These are phyloP conservation scores for Micrasema minimum DNA, from an alignment of 1,140 invertebrate genomes.

Conservation along the genomic window DNA sequence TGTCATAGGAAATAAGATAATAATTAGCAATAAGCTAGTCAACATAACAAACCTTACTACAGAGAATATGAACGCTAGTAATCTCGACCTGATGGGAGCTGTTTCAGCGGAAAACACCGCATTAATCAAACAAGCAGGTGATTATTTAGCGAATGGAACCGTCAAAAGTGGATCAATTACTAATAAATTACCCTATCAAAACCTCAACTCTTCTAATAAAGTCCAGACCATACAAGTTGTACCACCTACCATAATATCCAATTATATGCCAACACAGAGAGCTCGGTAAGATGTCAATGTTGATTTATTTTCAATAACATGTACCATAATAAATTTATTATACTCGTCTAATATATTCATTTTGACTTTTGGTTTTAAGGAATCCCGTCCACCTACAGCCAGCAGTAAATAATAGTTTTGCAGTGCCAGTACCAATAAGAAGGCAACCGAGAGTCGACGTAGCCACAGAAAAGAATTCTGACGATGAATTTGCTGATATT, in stretches of 20 bases:
- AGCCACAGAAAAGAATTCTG: slow-evolving; percentile 46
- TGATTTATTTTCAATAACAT: too few relatives aligned
- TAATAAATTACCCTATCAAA: slow-evolving; percentile 34
- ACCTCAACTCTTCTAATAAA: slow-evolving; percentile 33
- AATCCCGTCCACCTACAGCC: slow-evolving; percentile 11
- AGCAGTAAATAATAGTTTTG: slow-evolving; percentile 25
- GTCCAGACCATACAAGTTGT: slow-evolving; percentile 51
- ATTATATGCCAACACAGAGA: slow-evolving; percentile 42
- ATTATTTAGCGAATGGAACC: slow-evolving; percentile 35
- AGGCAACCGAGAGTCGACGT: slow-evolving; percentile 3
- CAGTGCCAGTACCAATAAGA: slow-evolving; percentile 9
- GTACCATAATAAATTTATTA: too few relatives aligned
- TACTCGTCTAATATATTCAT: too few relatives aligned
- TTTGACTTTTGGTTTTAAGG: slow-evolving; percentile 2
- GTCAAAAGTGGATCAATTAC: slow-evolving; percentile 32
- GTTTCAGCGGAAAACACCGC: neutral
- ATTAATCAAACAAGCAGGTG: slow-evolving; percentile 3
- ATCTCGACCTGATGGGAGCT: neutral
- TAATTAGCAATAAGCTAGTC: slow-evolving; percentile 51
- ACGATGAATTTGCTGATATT: slow-evolving; percentile 52
- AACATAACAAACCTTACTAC: slow-evolving; percentile 48
- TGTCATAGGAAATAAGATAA: slow-evolving; percentile 48
- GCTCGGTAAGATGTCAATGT: slow-evolving; percentile 12
- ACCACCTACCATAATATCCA: slow-evolving; percentile 44
- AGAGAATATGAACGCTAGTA: slow-evolving; percentile 36